phyloP scores from a whole-genome alignment of 30 jellyfish, hydroid and myxozoan species.

The Calvadosia cruxmelitensis region DNA sequence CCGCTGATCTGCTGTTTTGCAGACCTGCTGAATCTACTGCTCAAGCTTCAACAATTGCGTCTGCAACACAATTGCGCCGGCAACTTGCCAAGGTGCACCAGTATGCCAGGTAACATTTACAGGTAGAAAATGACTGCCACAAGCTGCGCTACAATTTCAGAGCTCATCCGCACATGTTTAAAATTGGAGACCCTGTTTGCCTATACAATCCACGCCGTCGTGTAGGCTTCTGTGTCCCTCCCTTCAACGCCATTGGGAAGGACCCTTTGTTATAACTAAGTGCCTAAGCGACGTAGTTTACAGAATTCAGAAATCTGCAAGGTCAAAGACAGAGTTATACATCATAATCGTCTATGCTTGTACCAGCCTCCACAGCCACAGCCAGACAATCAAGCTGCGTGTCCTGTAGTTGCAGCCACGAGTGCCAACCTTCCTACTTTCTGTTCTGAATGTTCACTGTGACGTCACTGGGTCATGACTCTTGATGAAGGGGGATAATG shows the following conservation, averaged over 20 bases:
- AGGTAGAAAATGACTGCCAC: not conserved
- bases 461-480: too few relatives aligned
- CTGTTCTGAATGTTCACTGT: too few relatives aligned
- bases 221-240: not conserved
- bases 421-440: too few relatives aligned
- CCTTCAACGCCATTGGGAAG: conserved; percentile 1
- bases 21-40: not conserved
- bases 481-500: too few relatives aligned
- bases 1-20: not conserved
- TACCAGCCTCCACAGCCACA: too few relatives aligned
- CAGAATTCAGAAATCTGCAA: not conserved
- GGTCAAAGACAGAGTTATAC: too few relatives aligned
- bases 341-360: too few relatives aligned
- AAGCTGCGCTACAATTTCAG: not conserved
- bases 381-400: too few relatives aligned
- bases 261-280: not conserved
- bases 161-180: not conserved
- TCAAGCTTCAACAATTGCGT: not conserved
- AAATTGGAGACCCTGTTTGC: not conserved
- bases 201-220: not conserved
- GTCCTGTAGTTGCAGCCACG: too few relatives aligned
- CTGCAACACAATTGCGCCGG: not conserved
- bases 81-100: not conserved
- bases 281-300: not conserved
- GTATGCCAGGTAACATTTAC: not conserved